A percentile compares a stretch with the other conserved stretches of the same genome.
Evolutionary conservation across 2,797 vertebrate species (phyloP).

Genomic region (Lophius americanus): DNA sequence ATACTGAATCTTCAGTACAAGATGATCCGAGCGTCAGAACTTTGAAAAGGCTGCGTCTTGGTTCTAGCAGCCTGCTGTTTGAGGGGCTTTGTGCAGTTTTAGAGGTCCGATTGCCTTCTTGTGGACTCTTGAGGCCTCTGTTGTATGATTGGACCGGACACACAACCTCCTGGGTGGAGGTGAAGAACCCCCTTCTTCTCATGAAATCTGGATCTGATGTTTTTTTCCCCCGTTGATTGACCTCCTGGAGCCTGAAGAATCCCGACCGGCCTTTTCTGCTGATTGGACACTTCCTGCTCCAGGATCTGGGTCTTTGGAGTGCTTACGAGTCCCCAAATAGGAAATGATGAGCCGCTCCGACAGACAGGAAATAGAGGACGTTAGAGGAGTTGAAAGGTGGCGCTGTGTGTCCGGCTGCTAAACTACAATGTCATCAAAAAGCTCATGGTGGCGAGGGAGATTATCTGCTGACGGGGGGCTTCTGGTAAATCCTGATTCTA

Average conservation of each 20-base stretch:
- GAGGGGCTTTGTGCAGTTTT: too few species aligned
- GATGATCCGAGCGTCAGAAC: too few species aligned
- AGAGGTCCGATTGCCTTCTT: too few species aligned
- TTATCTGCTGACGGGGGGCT: slow-evolving; percentile 41
- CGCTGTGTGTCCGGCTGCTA: slow-evolving; percentile 11
- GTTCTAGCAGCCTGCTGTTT: too few species aligned
- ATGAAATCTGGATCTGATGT: slow-evolving; percentile 1
- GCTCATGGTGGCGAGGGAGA: background rate
- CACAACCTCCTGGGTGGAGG: background rate
- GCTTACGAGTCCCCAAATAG: slow-evolving; percentile 29
- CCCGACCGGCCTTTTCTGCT: slow-evolving; percentile 39
- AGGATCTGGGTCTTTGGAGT: slow-evolving; percentile 40
- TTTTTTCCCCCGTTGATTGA: slow-evolving; percentile 20
- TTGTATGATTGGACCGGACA: too few species aligned
- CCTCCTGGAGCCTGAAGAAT: slow-evolving; percentile 1
- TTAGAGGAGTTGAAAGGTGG: slow-evolving; percentile 42
- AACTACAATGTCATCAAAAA: slow-evolving; percentile 55
- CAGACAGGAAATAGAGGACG: slow-evolving; percentile 68
- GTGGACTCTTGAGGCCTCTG: too few species aligned
- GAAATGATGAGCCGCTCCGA: slow-evolving; percentile 32
- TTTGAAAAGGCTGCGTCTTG: too few species aligned
- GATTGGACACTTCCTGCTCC: slow-evolving; percentile 60
- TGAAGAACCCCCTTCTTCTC: background rate
- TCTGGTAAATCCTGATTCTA: slow-evolving; percentile 9
- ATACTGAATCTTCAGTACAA: too few species aligned